Percentiles rank a stretch among this genome's conserved stretches.
phyloP scores from a whole-genome alignment of 2,797 vertebrate species.

The Pseudochirops cupreus region DNA sequence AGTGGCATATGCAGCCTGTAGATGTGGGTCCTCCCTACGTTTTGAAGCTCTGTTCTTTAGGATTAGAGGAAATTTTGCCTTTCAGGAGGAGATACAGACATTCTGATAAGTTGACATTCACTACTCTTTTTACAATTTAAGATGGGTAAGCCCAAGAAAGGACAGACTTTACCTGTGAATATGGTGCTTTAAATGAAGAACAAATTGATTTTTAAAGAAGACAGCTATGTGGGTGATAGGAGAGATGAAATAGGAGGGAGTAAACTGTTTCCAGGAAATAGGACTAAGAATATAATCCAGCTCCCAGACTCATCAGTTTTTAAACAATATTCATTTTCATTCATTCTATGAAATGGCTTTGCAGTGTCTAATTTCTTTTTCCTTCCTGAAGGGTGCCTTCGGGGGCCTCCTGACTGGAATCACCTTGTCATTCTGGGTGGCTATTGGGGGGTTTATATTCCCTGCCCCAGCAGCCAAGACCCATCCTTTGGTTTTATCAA shows the following conservation, averaged over 20 bases:
- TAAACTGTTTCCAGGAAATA: neutral
- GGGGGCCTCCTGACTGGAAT: constrained; percentile 88
- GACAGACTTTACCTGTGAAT: too few species aligned
- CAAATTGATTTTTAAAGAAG: neutral
- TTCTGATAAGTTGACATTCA: too few species aligned
- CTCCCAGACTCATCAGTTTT: neutral
- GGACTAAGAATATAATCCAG: neutral
- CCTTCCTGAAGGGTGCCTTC: constrained; percentile 86
- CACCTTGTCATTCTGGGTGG: constrained; percentile 86
- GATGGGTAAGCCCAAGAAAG: too few species aligned
- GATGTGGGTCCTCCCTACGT: neutral
- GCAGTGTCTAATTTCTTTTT: neutral
- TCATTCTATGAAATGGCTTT: neutral
- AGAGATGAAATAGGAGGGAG: neutral
- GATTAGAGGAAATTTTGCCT: neutral
- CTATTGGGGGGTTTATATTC: constrained; percentile 87
- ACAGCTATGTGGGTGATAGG: neutral
- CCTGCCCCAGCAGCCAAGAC: constrained; percentile 85
- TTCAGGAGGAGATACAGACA: too few species aligned
- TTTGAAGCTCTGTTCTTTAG: constrained; percentile 4
- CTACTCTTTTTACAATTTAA: too few species aligned
- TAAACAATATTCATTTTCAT: neutral
- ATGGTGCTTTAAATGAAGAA: too few species aligned
- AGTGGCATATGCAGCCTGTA: neutral
- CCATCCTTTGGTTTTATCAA: constrained; percentile 85